A percentile compares a stretch with the other conserved stretches of the same genome.
phyloP scores from a whole-genome alignment of 2,888 invertebrate genomes.

The Ditylenchus weischeri region DNA sequence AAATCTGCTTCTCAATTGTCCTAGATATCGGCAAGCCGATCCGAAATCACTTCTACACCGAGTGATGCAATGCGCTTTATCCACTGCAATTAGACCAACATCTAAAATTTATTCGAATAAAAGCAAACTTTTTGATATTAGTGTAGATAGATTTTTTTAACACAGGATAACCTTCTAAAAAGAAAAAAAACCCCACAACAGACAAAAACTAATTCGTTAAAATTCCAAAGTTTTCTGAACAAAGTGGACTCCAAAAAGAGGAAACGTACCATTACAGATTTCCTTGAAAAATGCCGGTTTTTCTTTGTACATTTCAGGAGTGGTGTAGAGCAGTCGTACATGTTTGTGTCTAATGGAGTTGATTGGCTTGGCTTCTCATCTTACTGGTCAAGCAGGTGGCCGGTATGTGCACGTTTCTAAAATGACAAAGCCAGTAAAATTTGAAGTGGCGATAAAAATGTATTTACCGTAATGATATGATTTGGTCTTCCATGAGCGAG shows the following conservation, averaged over 20 bases:
- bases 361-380: no score
- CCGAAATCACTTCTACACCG: slow-evolving; percentile 76
- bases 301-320: slow-evolving; percentile 19
- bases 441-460: no score
- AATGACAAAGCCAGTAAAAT: no score
- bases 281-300: slow-evolving; percentile 10
- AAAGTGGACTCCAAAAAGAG: not conserved
- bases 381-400: no score
- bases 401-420: no score
- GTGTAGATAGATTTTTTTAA: no score
- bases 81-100: slow-evolving; percentile 69
- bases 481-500: slow-evolving; percentile 91
- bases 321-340: slow-evolving; percentile 20
- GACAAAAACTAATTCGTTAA: not conserved
- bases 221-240: not conserved
- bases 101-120: no score
- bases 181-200: not conserved
- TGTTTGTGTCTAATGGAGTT: no score
- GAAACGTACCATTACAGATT: slow-evolving; percentile 14
- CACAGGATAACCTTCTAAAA: not conserved
- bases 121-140: no score
- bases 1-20: slow-evolving; percentile 34
- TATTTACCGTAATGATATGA: slow-evolving; percentile 58
- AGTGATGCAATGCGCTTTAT: slow-evolving; percentile 75
- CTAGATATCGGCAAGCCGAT: slow-evolving; percentile 63